Base-by-base conservation (phyloP, 2,888 invertebrate genomes). In the Drepanosiphum platanoidis region DNA sequence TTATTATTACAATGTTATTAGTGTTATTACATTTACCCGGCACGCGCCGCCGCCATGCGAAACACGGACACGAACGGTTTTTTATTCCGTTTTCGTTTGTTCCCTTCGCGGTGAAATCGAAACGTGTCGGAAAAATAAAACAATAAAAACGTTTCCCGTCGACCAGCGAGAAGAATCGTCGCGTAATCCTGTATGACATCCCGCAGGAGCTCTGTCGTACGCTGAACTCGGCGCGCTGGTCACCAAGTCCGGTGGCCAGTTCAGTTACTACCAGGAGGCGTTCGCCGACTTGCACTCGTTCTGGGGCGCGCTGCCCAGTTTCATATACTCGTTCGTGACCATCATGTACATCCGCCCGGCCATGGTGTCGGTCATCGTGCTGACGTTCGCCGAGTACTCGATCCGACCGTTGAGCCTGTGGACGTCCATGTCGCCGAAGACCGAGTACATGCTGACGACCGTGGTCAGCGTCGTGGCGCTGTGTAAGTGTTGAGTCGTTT, bases 201-300 rank as follows among this genome's bases (percentile, higher is more conserved):
- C 91, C 91, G 80, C 88, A 94, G 94, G 95, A 87, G 95, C 95
- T 0, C 89, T 95, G 86, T 93, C 94, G 1, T 95, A 95, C 88
- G 94, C 95, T 58, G 96, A 96, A 90, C 90, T 96, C 83, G 95
- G 95, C 42, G 94, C 94, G 0, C 93, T 95, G 1, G 92, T 95
- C 7, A 94, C 93, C 61, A 61, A 61, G 61, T 61, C n/a, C 27
- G 61, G 61, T 9, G 27, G 61, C 11, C 61, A 27, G 61, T 95
- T 95, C 89, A 92, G 94, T 1, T 95, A 95, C 89, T 93, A 95
- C 88, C 91, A 93, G 89, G 94, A 94, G 89, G 94, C 95, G 0
- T 95, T 94, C 89, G 91, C 92, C 15, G 92, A 92, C 22, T 90
- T 92, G 70, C 94, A 94, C 88, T 91, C 90, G 87, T 94, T 92